These are phyloP conservation scores for Cetonia aurata DNA, from an alignment of 2,888 invertebrate genomes.

Conservation along the genomic window DNA sequence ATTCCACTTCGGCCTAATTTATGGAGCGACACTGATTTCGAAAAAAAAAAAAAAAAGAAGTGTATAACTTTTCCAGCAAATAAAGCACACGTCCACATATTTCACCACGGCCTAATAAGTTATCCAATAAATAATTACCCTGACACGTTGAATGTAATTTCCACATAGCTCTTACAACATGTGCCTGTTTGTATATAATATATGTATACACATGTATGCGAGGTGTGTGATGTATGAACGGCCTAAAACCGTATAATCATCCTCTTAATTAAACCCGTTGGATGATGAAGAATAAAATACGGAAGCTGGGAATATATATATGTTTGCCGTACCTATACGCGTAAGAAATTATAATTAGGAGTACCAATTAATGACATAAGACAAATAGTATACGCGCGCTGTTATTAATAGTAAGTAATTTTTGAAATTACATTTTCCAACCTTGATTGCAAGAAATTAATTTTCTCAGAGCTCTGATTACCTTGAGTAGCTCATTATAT, in stretches of 20 bases:
- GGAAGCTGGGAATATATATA: conserved; percentile 12
- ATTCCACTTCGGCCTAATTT: conserved; percentile 38
- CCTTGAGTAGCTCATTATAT: too few species aligned
- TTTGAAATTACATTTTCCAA: too few species aligned
- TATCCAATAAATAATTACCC: conserved; percentile 39
- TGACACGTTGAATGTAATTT: conserved; percentile 31
- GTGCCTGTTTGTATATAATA: not conserved
- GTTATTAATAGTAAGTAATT: conserved; percentile 7
- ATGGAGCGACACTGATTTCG: conserved; percentile 39
- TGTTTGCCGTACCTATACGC: not conserved
- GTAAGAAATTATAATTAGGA: not conserved
- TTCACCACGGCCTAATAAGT: conserved; percentile 36
- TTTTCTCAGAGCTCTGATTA: too few species aligned
- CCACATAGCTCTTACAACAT: conserved; percentile 2
- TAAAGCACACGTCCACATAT: conserved; percentile 40
- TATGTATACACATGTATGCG: not conserved
- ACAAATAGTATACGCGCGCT: not conserved
- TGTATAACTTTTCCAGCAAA: conserved; percentile 40
- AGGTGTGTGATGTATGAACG: not conserved
- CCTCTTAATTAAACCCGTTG: conserved; percentile 25
- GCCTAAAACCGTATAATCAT: conserved; percentile 16
- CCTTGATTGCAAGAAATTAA: too few species aligned
- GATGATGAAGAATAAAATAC: conserved; percentile 7
- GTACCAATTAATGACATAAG: conserved; percentile 9
- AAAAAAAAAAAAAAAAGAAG: conserved; percentile 24